Conservation (phyloP, 2,113 vertebrate genomes). For the Caretta caretta region DNA sequence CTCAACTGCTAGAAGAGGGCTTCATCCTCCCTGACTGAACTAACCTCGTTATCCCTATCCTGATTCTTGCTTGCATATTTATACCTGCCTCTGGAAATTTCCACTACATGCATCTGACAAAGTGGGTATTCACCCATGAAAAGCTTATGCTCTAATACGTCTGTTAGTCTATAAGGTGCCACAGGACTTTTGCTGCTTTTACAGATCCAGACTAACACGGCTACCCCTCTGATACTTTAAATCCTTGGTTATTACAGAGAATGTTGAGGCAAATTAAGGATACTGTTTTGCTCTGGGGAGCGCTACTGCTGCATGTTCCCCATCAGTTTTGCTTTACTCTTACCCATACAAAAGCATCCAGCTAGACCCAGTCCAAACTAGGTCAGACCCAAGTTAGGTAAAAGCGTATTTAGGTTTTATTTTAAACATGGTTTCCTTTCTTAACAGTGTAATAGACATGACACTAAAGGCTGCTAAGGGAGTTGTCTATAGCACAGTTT, state of each 20-base stretch:
- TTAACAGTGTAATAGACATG: fast-evolving
- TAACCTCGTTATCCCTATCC: no score
- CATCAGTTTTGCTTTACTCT: fast-evolving
- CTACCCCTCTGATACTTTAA: not conserved
- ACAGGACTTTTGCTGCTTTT: no score
- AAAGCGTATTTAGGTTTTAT: not conserved
- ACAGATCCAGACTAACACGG: no score
- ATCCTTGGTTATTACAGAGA: not conserved
- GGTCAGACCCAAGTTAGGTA: not conserved
- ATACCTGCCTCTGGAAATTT: no score
- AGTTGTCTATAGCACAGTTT: fast-evolving
- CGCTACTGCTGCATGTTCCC: fast-evolving
- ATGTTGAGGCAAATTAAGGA: not conserved
- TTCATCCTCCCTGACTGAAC: no score
- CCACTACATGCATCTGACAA: no score
- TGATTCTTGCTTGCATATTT: no score
- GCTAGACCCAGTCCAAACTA: not conserved
- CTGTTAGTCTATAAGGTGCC: no score
- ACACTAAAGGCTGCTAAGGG: not conserved
- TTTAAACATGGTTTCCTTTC: fast-evolving
- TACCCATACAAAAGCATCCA: fast-evolving
- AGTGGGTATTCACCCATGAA: no score
- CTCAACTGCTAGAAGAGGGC: no score
- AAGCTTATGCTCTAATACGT: not conserved
- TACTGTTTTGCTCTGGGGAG: not conserved